Conservation (phyloP, 2,888 invertebrate species). For the Pollenia labialis region DNA sequence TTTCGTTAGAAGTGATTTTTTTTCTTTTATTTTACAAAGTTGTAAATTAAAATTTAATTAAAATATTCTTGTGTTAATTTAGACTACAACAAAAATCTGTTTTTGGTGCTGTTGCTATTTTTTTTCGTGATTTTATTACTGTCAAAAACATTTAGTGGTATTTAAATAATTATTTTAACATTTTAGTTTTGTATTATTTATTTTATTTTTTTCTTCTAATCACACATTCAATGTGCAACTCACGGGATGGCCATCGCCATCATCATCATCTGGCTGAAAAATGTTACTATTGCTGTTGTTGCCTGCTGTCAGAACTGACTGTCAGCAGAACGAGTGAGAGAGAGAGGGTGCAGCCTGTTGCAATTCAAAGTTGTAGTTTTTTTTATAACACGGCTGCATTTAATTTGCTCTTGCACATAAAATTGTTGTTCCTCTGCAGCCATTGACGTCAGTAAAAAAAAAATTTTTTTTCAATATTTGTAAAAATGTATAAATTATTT, state of each 20-base stretch:
- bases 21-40: constrained; percentile 33
- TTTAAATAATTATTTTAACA: constrained; percentile 44
- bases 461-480: not conserved
- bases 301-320: not conserved
- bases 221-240: constrained; percentile 25
- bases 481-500: not conserved
- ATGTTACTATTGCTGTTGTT: not conserved
- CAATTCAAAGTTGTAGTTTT: constrained; percentile 5
- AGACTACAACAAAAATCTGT: not conserved
- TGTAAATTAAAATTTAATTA: constrained; percentile 64
- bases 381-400: constrained; percentile 8
- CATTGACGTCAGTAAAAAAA: constrained; percentile 47
- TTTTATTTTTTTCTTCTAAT: constrained; percentile 38
- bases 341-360: constrained; percentile 16
- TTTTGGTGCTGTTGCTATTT: not conserved
- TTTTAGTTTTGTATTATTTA: constrained; percentile 34
- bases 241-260: constrained; percentile 22
- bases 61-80: constrained; percentile 43
- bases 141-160: constrained; percentile 42
- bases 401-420: not conserved
- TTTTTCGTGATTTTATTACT: constrained; percentile 41
- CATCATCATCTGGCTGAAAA: not conserved
- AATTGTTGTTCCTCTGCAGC: constrained; percentile 7
- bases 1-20: constrained; percentile 21
- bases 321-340: constrained; percentile 9